Base-by-base conservation (phyloP, 2,113 vertebrate species). In the Dunckerocampus dactyliophorus region DNA sequence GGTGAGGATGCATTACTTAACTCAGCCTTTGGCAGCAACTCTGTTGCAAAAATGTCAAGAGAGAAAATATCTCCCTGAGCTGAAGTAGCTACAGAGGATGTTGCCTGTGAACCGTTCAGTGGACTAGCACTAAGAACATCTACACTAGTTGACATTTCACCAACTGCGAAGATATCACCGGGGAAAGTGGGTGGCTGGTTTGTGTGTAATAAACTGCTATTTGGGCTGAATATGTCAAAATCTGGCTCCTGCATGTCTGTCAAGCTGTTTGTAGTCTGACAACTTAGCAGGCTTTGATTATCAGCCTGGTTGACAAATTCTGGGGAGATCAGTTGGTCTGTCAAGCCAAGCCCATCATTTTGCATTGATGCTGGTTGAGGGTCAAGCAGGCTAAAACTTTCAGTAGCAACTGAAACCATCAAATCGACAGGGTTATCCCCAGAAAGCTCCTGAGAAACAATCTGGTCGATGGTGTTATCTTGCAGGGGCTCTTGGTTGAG, bases 151-250 rank as follows among this genome's bases (percentile, higher is more conserved):
- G 55, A 71, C 22, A 58, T 34, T 39, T 72, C 34, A 16, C 12
- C 50, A 3, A 56, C 31, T 46, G 73, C 78, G 63, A 90, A 88
- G 16, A 88, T 65, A 52, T 89, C 82, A 50, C 76, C 70, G 0
- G 62, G 1, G 12, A 81, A 72, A 28, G 19, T 22, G 6, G 69
- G 59, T 1, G 62, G 8, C 13, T 53, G 66, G 53, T 57, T 56
- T 72, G 75, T 59, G 7, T 19, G 53, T 31, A 77, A 62, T 2
- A 71, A 61, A 60, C 8, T 8, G 17, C 60, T 37, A 16, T 82
- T 71, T 57, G 80, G 67, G 46, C 55, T 60, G 54, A 92, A 88
- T 59, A 87, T 83, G 56, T 90, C 87, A 50, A 89, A 80, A 51
- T 60, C 55, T n/a, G 28, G 13, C 0, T 28, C 69, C 22, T 78